Evolutionary conservation across 2,797 vertebrate genomes (phyloP), one percentile per base, ranked within the genome.

Genomic region (Microctenopoma stevenorrisi): DNA sequence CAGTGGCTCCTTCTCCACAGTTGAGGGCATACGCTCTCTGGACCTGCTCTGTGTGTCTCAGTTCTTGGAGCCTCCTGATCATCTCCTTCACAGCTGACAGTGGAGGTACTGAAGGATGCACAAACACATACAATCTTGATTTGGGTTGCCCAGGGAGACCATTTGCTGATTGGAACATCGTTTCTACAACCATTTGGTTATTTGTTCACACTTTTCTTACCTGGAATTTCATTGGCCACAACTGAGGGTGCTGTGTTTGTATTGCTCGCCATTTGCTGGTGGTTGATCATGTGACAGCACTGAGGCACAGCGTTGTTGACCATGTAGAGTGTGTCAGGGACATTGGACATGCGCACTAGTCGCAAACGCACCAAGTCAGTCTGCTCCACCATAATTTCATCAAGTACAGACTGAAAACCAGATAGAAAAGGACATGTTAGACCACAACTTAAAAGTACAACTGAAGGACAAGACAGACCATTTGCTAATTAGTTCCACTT

Each of bases 381-480:
- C 69, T 99, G 98, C 79, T 99, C 98, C 88, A 98, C 97, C 98
- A 99, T 99, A 96, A 99, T 98, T 91, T 99, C 98, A 48, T 98
- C 98, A 44, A 99, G 94, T 47, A 97, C 94, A 0, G 96, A 95
- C 98, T 99, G 85, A 80, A 50, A 83, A 55, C 16, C 56, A 55
- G 28, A 93, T 78, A 22, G 44, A 5, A 78, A 40, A 70, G 14
- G 25, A 13, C 1, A 63, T 33, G 38, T 73, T 54, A 72, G 49
- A 70, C 10, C 55, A 42, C 13, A 46, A 72, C 25, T 26, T 62
- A 10, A 3, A 4, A 22, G 53, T 67, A 22, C 13, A 76, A 69
- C 55, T 87, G 68, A 86, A 81, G 80, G 76, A 79, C 68, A 73
- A 68, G 33, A 73, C 58, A 68, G 33, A 73, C 58, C 66, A 53